A percentile compares a stretch with the other conserved stretches of the same genome.
Evolutionary conservation across 2,888 invertebrate genomes (phyloP).

Genomic region (Crematogaster levior): DNA sequence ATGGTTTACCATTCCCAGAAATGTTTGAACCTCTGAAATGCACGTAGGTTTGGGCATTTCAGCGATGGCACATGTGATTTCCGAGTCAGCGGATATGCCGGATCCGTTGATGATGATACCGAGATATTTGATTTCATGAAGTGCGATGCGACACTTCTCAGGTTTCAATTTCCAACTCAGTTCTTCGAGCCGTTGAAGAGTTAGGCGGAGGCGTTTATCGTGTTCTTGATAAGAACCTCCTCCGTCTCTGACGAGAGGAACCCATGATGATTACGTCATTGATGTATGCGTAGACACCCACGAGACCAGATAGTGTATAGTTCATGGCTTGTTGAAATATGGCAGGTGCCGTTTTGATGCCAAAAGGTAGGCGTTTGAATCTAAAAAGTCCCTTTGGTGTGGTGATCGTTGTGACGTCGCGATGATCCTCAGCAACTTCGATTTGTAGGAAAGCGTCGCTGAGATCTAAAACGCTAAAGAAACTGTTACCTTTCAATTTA

Average conservation of each 20-base stretch:
- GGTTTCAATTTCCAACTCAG: not conserved
- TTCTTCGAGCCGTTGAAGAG: not conserved
- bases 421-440: not conserved
- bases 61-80: too few species aligned
- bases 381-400: not conserved
- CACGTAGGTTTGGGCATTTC: too few species aligned
- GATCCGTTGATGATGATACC: too few species aligned
- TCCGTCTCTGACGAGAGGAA: not conserved
- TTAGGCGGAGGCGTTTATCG: not conserved
- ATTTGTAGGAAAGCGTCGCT: not conserved
- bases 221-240: too few species aligned
- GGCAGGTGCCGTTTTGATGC: not conserved
- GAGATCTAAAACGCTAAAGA: not conserved
- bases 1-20: not conserved
- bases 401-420: not conserved
- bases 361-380: not conserved
- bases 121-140: too few species aligned
- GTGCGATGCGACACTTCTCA: not conserved
- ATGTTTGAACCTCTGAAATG: not conserved
- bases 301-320: not conserved
- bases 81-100: too few species aligned
- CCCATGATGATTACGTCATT: not conserved
- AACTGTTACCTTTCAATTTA: conserved; percentile 15
- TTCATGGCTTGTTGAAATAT: not conserved
- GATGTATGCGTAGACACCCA: not conserved